These are phyloP conservation scores for Nettapus auritus DNA, from an alignment of 2,113 vertebrate species.

Conservation along the genomic window DNA sequence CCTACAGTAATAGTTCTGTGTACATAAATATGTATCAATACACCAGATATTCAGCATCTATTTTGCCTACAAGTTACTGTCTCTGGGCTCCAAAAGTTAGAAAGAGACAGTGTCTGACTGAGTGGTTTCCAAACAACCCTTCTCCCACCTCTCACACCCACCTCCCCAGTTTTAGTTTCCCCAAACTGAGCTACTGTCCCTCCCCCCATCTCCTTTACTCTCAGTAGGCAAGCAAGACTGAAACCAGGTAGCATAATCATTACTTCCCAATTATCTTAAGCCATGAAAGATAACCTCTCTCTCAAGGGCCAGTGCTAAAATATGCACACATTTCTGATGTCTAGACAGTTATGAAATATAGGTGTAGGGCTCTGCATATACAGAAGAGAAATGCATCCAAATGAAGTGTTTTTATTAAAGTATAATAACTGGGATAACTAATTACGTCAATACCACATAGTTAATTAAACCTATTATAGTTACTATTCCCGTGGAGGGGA, in stretches of 20 bases:
- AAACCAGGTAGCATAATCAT: conserved; percentile 78
- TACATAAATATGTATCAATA: neutral
- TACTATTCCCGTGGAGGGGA: conserved; percentile 74
- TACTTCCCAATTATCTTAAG: conserved; percentile 79
- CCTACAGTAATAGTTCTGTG: neutral
- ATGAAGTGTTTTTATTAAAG: conserved; percentile 82
- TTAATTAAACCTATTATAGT: conserved; percentile 84
- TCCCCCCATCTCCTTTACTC: conserved; percentile 35
- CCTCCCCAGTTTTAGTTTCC: conserved; percentile 27
- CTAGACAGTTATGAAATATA: conserved; percentile 80
- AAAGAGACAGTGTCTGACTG: conserved; percentile 41
- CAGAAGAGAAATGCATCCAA: conserved; percentile 72
- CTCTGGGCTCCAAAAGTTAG: conserved; percentile 30
- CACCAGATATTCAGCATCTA: neutral
- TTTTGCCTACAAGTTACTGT: conserved; percentile 15
- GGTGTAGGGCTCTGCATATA: conserved; percentile 46
- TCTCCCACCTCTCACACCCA: neutral
- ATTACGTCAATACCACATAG: conserved; percentile 82
- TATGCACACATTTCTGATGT: conserved; percentile 61
- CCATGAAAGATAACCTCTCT: conserved; percentile 73
- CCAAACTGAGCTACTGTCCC: conserved; percentile 31
- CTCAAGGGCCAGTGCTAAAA: conserved; percentile 73
- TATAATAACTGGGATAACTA: conserved; percentile 80
- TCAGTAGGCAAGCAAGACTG: conserved; percentile 25
- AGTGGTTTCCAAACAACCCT: conserved; percentile 49